Evolutionary conservation across 2,888 invertebrate species (phyloP), one percentile per base, ranked within the genome.

Genomic region (Epiblema foenella): DNA sequence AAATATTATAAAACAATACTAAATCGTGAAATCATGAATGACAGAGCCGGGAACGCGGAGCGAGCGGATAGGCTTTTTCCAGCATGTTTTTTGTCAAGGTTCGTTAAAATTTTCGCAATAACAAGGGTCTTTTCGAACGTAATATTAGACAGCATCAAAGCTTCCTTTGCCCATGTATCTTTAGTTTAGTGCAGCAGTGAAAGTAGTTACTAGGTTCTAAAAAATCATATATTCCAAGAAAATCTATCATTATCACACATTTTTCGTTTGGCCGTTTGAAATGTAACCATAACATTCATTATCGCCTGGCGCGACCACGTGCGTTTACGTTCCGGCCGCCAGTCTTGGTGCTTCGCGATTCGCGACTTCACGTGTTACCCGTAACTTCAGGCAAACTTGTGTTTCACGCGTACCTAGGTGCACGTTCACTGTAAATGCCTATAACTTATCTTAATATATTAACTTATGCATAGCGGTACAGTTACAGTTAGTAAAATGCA

Each of bases 241-340:
- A 24, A 15, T 5, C n/a, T n/a, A 20, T 24, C 11, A 12, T n/a
- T 17, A 64, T 64, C 18, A 54, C 63, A 24, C 66, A 57, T 71
- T 71, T 71, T 51, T 17, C 20, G 42, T 10, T 59, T 52, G 18
- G 39, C n/a, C 20, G n/a, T 64, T 33, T 18, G 69, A 74, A 81
- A 76, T 72, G 73, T 80, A 84, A 86, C 85, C 85, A 82, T 81
- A 85, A 82, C 81, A 84, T 83, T 83, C 79, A 75, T 87, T 88
- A 88, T 89, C 89, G 84, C 75, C 68, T 64, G 69, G 73, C 77
- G 74, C 76, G 78, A 75, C 75, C 81, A 79, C 78, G 79, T 80
- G 82, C 77, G 75, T 73, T 70, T 68, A 72, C 69, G 70, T 54
- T 54, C 17, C 80, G 77, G 74, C 76, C 73, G 79, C 75, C 78